phyloP scores from a whole-genome alignment of 2,113 vertebrate genomes.

The Mola mola region DNA sequence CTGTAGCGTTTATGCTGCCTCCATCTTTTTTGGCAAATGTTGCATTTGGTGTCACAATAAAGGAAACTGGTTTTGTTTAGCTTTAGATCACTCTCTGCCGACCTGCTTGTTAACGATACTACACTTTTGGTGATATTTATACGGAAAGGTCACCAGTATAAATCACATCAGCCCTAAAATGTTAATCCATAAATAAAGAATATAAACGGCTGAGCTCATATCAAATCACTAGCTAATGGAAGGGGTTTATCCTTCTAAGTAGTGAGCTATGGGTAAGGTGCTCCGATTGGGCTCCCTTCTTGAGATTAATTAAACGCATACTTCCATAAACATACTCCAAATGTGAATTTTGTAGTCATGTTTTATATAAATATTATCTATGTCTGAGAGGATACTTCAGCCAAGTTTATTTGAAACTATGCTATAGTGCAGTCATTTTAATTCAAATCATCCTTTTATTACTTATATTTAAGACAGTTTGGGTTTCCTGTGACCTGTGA shows the following conservation, averaged over 20 bases:
- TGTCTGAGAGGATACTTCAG: not conserved
- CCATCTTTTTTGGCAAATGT: no score
- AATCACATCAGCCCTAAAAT: conserved; percentile 32
- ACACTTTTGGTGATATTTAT: no score
- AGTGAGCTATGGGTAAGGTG: not conserved
- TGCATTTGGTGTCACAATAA: no score
- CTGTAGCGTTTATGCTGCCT: no score
- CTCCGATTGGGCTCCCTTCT: conserved; percentile 7
- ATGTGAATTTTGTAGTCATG: not conserved
- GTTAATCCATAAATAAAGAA: conserved; percentile 49
- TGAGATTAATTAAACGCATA: conserved; percentile 23
- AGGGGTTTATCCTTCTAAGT: conserved; percentile 46
- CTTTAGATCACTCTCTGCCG: no score
- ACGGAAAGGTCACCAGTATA: no score
- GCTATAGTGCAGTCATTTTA: not conserved
- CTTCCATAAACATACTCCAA: not conserved
- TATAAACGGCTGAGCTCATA: conserved; percentile 46
- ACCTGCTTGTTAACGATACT: no score
- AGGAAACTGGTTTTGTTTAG: no score
- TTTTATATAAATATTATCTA: not conserved
- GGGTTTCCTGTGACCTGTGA: not conserved
- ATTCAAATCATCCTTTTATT: not conserved
- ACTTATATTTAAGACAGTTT: not conserved
- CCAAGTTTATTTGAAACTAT: not conserved
- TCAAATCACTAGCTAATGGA: conserved; percentile 54